Percentiles rank a stretch among this genome's conserved stretches.
These are phyloP conservation scores for Micrastur ruficollis DNA, from an alignment of 2,797 vertebrate genomes.

Conservation along the genomic window DNA sequence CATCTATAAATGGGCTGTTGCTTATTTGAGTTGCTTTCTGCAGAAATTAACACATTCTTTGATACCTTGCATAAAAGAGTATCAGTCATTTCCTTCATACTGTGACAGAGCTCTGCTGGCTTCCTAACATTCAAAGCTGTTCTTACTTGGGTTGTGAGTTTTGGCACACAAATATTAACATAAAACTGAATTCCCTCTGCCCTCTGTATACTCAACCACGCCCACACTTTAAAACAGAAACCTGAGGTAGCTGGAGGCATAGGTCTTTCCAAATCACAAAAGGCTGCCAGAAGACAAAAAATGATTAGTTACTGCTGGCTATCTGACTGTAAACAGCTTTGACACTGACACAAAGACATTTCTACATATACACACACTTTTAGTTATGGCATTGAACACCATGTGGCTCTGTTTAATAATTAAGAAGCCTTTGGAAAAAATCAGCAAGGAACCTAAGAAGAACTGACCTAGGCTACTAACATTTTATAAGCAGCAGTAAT, in stretches of 20 bases:
- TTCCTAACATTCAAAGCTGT: not conserved
- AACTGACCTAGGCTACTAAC: not conserved
- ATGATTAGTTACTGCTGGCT: constrained; percentile 13
- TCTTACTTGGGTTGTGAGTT: not conserved
- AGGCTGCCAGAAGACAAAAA: constrained; percentile 26
- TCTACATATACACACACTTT: not conserved
- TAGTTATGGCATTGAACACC: not conserved
- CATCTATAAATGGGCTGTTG: constrained; percentile 86
- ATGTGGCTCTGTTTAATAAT: constrained; percentile 35
- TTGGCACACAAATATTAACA: constrained; percentile 9
- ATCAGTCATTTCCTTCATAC: not conserved
- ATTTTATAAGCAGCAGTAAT: not conserved
- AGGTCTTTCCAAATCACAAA: constrained; percentile 17
- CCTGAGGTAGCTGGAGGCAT: not conserved
- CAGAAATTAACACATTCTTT: constrained; percentile 41
- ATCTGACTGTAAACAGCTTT: constrained; percentile 1
- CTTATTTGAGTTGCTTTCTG: constrained; percentile 94
- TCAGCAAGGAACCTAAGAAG: not conserved
- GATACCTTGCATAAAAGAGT: not conserved
- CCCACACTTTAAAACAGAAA: constrained; percentile 12
- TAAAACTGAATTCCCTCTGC: not conserved
- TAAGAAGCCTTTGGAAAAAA: constrained; percentile 3
- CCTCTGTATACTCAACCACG: not conserved
- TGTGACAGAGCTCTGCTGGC: not conserved
- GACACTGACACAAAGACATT: constrained; percentile 34